Base-by-base conservation (phyloP, 2,888 invertebrate species). In the Drosophila suboccidentalis region DNA sequence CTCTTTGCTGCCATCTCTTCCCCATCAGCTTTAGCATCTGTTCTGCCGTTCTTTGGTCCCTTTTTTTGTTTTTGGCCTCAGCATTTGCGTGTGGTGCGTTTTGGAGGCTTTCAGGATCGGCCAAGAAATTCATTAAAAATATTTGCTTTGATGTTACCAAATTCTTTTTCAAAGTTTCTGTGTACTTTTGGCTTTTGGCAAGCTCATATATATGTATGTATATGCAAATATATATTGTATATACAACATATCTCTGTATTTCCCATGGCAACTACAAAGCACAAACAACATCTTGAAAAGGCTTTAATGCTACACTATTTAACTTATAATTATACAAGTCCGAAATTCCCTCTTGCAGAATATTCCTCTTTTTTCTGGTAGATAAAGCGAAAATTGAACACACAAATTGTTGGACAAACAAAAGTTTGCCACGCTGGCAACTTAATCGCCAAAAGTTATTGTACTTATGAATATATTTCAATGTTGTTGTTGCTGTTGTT, bases 81-180 rank as follows among this genome's bases (percentile, higher is more conserved):
- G 61, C 78, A 72, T 78, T 80, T 88, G 80, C 72, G 80, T 72
- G 69, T 67, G 71, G 78, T 87, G 84, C 82, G 83, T 84, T 88
- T 76, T 75, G 72, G 60, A 80, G 75, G 85, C 85, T 87, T 74
- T 74, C 71, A 66, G 73, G 55, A 78, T 75, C 71, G 78, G 75
- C 72, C 86, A 84, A 83, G 81, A 82, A 87, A 85, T 90, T 87
- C 82, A 82, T 85, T 82, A 80, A 77, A 87, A 72, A 90, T 87
- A 86, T 80, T 87, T 90, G 83, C 82, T 90, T 90, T 87, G 89
- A 87, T 90, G 80, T 82, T 86, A 67, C 79, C 70, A 62, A 90
- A 89, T 89, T 84, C 90, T 86, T 82, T 84, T 74, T 79, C 72
- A 75, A 79, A 83, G 73, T 79, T 83, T 82, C 74, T 87, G 65